These are phyloP conservation scores for Oscheius sp. DNA, from an alignment of 1,140 invertebrate genomes.

Conservation along the genomic window DNA sequence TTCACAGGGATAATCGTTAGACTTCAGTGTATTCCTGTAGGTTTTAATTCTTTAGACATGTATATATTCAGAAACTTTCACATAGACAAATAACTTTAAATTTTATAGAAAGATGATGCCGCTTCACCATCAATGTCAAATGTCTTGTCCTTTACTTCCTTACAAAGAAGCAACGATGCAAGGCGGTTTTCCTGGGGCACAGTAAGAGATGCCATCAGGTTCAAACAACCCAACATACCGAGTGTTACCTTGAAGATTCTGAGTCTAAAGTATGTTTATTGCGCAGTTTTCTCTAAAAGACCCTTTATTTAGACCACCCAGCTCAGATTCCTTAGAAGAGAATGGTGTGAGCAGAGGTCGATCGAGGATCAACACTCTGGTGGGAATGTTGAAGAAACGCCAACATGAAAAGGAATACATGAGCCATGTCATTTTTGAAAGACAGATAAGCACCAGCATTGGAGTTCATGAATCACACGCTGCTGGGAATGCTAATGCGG, in stretches of 20 bases:
- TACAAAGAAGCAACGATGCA: conserved; percentile 27
- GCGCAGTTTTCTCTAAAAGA: not conserved
- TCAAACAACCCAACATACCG: conserved; percentile 8
- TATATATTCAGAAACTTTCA: not conserved
- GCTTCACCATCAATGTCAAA: conserved; percentile 12
- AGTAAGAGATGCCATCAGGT: conserved; percentile 34
- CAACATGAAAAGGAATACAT: conserved; percentile 27
- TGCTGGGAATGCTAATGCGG: conserved; percentile 16
- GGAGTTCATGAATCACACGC: conserved; percentile 12
- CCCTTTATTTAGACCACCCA: not conserved
- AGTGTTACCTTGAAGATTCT: conserved; percentile 29
- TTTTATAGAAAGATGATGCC: conserved; percentile 23
- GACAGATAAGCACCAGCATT: conserved; percentile 19
- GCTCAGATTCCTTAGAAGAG: not conserved
- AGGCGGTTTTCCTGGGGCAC: conserved; percentile 33
- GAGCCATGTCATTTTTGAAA: conserved; percentile 11
- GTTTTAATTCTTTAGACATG: not conserved
- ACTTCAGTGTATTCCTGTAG: conserved; percentile 1
- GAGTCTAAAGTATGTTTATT: conserved; percentile 21
- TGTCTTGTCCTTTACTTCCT: conserved; percentile 18
- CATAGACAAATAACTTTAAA: no score
- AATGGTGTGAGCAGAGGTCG: not conserved
- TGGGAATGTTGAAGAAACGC: conserved; percentile 5
- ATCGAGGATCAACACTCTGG: conserved; percentile 7
- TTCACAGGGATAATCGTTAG: conserved; percentile 29